phyloP scores from a whole-genome alignment of 2,888 invertebrate genomes.

The Eledone cirrhosa region DNA sequence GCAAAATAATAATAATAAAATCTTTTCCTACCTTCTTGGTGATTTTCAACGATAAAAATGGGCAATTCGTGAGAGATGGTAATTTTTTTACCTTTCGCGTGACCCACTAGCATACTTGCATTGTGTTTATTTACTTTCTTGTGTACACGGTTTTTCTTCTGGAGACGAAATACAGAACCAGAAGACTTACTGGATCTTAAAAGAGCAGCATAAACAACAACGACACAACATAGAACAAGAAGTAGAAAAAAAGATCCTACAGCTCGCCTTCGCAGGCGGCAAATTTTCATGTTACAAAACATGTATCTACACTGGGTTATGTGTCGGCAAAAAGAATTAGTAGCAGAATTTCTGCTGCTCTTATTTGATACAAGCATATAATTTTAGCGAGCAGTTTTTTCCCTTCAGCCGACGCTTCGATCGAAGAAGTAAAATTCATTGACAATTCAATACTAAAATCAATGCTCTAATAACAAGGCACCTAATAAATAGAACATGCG shows the following conservation, averaged over 20 bases:
- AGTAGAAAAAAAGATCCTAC: constrained; percentile 19
- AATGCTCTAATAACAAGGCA: too few species aligned
- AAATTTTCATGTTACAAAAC: background rate
- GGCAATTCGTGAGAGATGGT: background rate
- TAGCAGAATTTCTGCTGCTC: too few species aligned
- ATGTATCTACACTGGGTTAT: background rate
- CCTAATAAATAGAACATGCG: too few species aligned
- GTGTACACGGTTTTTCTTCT: constrained; percentile 9
- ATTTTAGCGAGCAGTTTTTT: too few species aligned
- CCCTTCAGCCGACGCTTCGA: too few species aligned
- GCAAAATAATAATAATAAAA: too few species aligned
- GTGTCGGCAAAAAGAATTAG: too few species aligned
- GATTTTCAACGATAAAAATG: constrained; percentile 15
- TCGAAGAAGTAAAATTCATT: too few species aligned
- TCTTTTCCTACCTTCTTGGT: constrained; percentile 22
- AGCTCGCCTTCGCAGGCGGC: background rate
- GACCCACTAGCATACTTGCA: background rate
- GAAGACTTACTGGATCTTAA: constrained; percentile 8
- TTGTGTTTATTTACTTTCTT: background rate
- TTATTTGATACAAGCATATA: too few species aligned
- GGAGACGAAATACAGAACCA: constrained; percentile 9
- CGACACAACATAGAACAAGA: background rate
- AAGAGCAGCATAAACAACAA: constrained; percentile 18
- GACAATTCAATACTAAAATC: too few species aligned
- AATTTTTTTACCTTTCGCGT: background rate